Percentiles rank a stretch among this genome's conserved stretches.
phyloP scores from a whole-genome alignment of 2,113 vertebrate species.

The Tiliqua scincoides region DNA sequence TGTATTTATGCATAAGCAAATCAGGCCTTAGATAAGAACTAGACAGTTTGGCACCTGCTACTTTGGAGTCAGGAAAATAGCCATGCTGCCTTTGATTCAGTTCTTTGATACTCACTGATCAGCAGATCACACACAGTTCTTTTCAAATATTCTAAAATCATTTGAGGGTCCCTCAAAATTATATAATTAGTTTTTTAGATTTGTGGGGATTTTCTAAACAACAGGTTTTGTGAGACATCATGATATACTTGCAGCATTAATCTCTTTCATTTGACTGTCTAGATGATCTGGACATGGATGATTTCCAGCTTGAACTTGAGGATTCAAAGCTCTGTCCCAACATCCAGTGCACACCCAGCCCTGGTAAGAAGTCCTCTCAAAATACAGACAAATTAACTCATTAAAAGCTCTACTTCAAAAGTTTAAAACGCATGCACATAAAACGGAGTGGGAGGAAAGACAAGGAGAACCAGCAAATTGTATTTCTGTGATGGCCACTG shows the following conservation, averaged over 20 bases:
- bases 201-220: background rate
- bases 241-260: background rate
- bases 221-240: background rate
- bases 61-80: background rate
- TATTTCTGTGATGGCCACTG: background rate
- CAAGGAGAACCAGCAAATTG: background rate
- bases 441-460: no score
- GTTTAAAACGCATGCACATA: background rate
- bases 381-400: background rate
- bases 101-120: background rate
- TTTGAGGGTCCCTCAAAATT: background rate
- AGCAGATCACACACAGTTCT: background rate
- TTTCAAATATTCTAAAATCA: background rate
- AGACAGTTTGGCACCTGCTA: background rate
- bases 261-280: constrained; percentile 40
- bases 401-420: background rate
- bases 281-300: constrained; percentile 92
- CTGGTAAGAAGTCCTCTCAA: constrained; percentile 79
- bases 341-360: constrained; percentile 89
- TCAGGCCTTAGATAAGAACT: background rate
- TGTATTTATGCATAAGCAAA: background rate
- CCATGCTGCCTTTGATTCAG: background rate
- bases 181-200: background rate
- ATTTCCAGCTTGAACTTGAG: constrained; percentile 87
- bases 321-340: constrained; percentile 86